Percentiles rank a stretch among this genome's conserved stretches.
These are phyloP conservation scores for Labeo rohita DNA, from an alignment of 2,113 vertebrate species.

Conservation along the genomic window DNA sequence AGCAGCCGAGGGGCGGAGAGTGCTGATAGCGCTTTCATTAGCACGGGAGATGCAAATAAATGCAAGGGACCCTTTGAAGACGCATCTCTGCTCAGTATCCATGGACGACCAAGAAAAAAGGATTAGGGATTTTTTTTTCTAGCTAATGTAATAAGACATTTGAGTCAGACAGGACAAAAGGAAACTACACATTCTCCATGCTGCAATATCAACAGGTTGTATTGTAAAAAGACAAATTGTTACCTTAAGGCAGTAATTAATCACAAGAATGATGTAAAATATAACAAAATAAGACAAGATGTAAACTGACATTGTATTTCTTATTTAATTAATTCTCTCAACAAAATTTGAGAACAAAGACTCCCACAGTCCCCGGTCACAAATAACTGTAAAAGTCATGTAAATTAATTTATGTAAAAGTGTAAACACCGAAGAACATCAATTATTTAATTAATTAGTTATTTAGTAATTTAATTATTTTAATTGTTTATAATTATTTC, in stretches of 20 bases:
- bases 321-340: background rate
- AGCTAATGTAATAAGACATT: conserved; percentile 68
- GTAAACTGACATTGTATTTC: background rate
- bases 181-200: background rate
- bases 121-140: conserved; percentile 42
- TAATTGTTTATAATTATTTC: no score
- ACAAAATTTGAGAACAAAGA: background rate
- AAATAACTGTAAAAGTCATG: background rate
- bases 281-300: background rate
- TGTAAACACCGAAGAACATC: background rate
- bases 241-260: background rate
- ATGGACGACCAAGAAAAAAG: conserved; percentile 55
- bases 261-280: background rate
- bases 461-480: no score
- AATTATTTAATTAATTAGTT: background rate
- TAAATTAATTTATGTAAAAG: background rate
- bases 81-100: conserved; percentile 73
- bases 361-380: no score
- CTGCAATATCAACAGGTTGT: background rate
- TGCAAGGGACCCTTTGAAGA: conserved; percentile 76
- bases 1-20: conserved; percentile 36
- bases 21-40: conserved; percentile 70
- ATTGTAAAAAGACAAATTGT: background rate
- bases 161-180: conserved; percentile 53
- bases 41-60: conserved; percentile 78